These are phyloP conservation scores for Leucophenga montana DNA, from an alignment of 2,888 invertebrate genomes.

Conservation along the genomic window DNA sequence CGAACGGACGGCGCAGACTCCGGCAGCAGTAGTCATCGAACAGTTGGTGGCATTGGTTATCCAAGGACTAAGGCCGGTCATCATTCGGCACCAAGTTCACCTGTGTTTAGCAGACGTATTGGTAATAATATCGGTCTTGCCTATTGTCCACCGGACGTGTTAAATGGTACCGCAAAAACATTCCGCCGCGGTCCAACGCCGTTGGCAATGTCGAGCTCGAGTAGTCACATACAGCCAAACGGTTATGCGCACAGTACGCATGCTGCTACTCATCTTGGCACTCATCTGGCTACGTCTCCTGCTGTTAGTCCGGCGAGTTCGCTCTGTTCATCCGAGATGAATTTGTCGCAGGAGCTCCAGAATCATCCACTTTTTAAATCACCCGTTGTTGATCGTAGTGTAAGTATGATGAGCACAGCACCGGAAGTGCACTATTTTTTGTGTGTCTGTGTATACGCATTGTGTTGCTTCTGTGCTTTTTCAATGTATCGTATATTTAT, in stretches of 20 bases:
- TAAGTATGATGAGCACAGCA: conserved; percentile 72
- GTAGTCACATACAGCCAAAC: conserved; percentile 69
- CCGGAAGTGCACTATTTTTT: not conserved
- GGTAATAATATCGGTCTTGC: conserved; percentile 37
- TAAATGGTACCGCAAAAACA: conserved; percentile 48
- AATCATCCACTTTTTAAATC: conserved; percentile 74
- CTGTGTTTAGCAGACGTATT: conserved; percentile 75
- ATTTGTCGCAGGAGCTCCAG: conserved; percentile 76
- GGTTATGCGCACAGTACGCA: conserved; percentile 61
- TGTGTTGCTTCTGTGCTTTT: conserved; percentile 6
- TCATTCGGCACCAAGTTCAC: conserved; percentile 80
- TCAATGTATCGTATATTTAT: conserved; percentile 6
- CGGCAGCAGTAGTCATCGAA: conserved; percentile 35
- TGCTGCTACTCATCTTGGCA: conserved; percentile 59
- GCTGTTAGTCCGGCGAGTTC: conserved; percentile 72
- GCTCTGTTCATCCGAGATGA: conserved; percentile 73
- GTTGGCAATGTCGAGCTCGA: conserved; percentile 70
- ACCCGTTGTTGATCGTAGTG: conserved; percentile 79
- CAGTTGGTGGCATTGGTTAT: conserved; percentile 36
- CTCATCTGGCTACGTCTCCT: conserved; percentile 70
- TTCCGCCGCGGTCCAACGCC: conserved; percentile 55
- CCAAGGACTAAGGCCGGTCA: conserved; percentile 56
- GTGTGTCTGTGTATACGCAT: conserved; percentile 11
- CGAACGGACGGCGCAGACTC: conserved; percentile 65
- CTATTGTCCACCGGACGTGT: conserved; percentile 49